phyloP scores from a whole-genome alignment of 2,888 invertebrate species.

The Tromatobia lineatoria region DNA sequence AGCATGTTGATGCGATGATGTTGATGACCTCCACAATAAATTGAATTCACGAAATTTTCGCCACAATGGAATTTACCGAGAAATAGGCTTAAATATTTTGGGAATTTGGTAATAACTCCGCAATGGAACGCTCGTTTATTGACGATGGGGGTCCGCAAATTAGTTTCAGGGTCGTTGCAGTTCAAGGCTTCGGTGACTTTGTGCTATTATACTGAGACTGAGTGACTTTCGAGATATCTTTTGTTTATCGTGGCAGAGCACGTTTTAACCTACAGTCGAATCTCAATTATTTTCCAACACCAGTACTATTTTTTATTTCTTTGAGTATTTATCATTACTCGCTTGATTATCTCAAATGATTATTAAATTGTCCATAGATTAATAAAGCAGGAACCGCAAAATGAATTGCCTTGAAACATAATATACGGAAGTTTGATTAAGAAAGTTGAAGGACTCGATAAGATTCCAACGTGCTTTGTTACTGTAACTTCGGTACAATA shows the following conservation, averaged over 20 bases:
- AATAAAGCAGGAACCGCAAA: not conserved
- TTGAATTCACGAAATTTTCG: not conserved
- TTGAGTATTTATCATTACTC: not conserved
- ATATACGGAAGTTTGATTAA: not conserved
- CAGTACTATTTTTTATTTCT: not conserved
- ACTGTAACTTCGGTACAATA: not conserved
- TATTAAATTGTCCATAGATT: not conserved
- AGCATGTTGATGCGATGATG: not conserved
- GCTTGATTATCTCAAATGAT: not conserved
- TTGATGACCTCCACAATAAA: not conserved
- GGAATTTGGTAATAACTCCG: not conserved
- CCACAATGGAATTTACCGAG: not conserved
- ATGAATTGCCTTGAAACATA: not conserved
- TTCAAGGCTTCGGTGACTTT: slow-evolving; percentile 49
- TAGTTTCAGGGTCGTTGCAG: slow-evolving; percentile 38
- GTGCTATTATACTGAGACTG: not conserved
- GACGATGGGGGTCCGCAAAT: slow-evolving; percentile 33
- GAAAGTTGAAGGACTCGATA: not conserved
- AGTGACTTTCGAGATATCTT: not conserved
- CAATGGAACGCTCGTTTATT: not conserved
- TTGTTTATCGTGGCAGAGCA: not conserved
- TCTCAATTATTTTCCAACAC: not conserved
- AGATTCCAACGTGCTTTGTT: not conserved
- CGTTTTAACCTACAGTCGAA: slow-evolving; percentile 11
- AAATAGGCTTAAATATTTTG: not conserved